Percentiles rank a stretch among this genome's conserved stretches.
These are phyloP conservation scores for Euphydryas editha DNA, from an alignment of 2,888 invertebrate genomes.

Conservation along the genomic window DNA sequence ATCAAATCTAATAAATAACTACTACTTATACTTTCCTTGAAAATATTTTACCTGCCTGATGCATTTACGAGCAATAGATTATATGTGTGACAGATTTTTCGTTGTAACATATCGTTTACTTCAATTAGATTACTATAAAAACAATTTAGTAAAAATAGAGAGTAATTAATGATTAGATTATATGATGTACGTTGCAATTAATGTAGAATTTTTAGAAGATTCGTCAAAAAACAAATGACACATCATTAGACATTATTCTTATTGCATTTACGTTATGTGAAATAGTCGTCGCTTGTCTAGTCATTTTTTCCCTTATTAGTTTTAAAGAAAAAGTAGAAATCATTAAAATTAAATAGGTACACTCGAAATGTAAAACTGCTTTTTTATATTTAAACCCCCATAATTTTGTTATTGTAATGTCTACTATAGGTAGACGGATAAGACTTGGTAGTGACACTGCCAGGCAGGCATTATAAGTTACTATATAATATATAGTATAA, in stretches of 20 bases:
- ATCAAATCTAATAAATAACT: not conserved
- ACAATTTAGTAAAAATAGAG: not conserved
- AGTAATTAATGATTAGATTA: not conserved
- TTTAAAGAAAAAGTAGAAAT: no score
- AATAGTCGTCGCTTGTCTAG: not conserved
- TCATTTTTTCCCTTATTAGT: not conserved
- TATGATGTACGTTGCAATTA: slow-evolving; percentile 8
- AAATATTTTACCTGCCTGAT: slow-evolving; percentile 2
- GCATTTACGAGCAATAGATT: not conserved
- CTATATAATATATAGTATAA: no score
- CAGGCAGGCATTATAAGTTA: no score
- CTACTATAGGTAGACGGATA: no score
- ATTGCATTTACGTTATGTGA: not conserved
- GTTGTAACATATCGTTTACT: not conserved
- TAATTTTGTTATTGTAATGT: no score
- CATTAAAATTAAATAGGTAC: no score
- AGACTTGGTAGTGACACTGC: no score
- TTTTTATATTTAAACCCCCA: no score
- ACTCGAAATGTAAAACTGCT: no score
- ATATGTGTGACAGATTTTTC: not conserved
- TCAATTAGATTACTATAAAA: slow-evolving; percentile 1
- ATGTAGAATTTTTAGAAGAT: slow-evolving; percentile 5
- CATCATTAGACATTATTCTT: not conserved
- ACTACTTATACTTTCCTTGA: not conserved
- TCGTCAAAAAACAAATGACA: not conserved